phyloP scores from a whole-genome alignment of 2,797 vertebrate species.

The Semotilus atromaculatus region DNA sequence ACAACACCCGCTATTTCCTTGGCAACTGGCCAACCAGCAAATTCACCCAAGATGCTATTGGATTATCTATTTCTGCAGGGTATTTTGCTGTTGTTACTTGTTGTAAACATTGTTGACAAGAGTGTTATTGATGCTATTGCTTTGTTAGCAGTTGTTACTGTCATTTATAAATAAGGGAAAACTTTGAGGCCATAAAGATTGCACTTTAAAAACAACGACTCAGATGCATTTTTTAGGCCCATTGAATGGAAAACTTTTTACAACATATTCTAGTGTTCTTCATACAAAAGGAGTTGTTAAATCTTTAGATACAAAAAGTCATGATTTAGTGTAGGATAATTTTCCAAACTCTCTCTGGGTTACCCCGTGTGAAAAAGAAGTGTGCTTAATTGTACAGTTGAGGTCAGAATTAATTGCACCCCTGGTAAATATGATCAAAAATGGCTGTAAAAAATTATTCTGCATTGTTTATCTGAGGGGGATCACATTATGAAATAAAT shows the following conservation, averaged over 20 bases:
- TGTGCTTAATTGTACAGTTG: not conserved
- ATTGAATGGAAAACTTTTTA: not conserved
- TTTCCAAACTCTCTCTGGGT: not conserved
- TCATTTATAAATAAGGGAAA: conserved; percentile 1
- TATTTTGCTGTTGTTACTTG: conserved; percentile 28
- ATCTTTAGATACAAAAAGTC: not conserved
- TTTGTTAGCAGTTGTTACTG: conserved; percentile 21
- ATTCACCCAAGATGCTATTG: conserved; percentile 53
- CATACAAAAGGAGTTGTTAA: not conserved
- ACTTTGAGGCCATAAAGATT: not conserved
- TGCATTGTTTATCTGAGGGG: no score
- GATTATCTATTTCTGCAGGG: conserved; percentile 25
- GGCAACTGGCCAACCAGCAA: conserved; percentile 51
- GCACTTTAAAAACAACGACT: conserved; percentile 8
- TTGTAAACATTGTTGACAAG: conserved; percentile 46
- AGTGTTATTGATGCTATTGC: conserved; percentile 19
- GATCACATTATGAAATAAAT: no score
- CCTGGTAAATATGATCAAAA: no score
- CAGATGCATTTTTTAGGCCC: not conserved
- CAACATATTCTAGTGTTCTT: conserved; percentile 13
- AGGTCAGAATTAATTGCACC: no score
- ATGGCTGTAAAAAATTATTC: no score
- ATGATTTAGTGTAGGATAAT: not conserved
- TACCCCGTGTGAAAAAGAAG: not conserved
- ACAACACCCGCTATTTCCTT: conserved; percentile 49